Percentiles rank a stretch among this genome's conserved stretches.
Conservation (phyloP, 2,888 invertebrate genomes). For the Resseliella maxima region DNA sequence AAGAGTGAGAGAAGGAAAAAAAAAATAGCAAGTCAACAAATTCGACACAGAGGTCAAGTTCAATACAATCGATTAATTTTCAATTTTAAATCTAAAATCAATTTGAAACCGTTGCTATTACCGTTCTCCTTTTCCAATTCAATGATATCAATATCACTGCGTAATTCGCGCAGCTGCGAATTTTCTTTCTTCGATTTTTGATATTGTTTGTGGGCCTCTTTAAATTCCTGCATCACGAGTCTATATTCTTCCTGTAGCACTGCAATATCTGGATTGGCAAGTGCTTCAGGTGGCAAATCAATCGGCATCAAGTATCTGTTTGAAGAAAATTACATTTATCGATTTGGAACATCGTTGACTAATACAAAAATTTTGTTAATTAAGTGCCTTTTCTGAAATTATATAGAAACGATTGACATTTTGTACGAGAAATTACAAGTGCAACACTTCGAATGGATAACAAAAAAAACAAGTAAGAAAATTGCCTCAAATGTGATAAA, state of each 20-base stretch:
- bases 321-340: background rate
- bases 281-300: conserved; percentile 80
- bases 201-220: conserved; percentile 79
- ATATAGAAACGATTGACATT: background rate
- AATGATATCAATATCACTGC: conserved; percentile 87
- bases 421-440: background rate
- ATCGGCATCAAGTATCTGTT: conserved; percentile 70
- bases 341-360: background rate
- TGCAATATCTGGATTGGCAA: conserved; percentile 79
- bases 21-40: conserved; percentile 37
- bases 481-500: background rate
- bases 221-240: conserved; percentile 82
- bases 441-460: background rate
- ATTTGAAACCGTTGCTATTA: conserved; percentile 58
- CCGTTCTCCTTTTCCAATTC: conserved; percentile 86
- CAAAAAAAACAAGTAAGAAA: background rate
- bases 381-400: too few relatives aligned
- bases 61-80: background rate
- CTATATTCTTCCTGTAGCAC: conserved; percentile 79
- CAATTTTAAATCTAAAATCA: background rate
- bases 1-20: background rate
- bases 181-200: conserved; percentile 73
- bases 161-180: conserved; percentile 81
- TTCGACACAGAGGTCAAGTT: background rate
- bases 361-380: background rate